Evolutionary conservation across 2,797 vertebrate species (phyloP).

Genomic region (Phrynocephalus guinanensis): DNA sequence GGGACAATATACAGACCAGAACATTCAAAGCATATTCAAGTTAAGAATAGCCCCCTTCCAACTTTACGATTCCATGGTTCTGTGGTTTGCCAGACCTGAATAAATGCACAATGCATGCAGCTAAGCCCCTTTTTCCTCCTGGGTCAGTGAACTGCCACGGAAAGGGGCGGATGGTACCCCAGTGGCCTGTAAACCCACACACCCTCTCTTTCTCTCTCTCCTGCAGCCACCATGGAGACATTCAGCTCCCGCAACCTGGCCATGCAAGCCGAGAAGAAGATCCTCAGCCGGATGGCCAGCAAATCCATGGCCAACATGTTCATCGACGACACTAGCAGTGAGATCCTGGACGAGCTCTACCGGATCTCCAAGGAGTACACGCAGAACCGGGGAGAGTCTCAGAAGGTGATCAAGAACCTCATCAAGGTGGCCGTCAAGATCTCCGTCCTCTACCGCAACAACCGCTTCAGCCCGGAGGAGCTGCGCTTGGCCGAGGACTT

Average conservation of each 20-base stretch:
- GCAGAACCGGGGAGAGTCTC: conserved; percentile 83
- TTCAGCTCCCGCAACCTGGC: conserved; percentile 91
- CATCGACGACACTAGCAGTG: conserved; percentile 90
- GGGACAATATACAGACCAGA: too few relatives aligned
- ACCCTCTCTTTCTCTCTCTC: too few relatives aligned
- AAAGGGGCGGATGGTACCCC: background rate
- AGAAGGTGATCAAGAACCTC: conserved; percentile 91
- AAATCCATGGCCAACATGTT: conserved; percentile 89
- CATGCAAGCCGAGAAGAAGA: conserved; percentile 89
- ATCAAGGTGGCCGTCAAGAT: conserved; percentile 92
- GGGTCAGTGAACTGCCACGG: background rate
- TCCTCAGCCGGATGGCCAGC: conserved; percentile 88
- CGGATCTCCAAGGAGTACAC: conserved; percentile 87
- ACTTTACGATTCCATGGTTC: too few relatives aligned
- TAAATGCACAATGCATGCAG: too few relatives aligned
- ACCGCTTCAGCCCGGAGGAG: conserved; percentile 84
- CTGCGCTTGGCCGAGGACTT: conserved; percentile 84
- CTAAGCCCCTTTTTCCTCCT: too few relatives aligned
- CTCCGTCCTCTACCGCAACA: conserved; percentile 86
- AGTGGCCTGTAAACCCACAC: too few relatives aligned
- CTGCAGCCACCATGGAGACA: conserved; percentile 81
- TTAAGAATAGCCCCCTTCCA: too few relatives aligned
- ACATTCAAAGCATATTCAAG: too few relatives aligned
- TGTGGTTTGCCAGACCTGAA: too few relatives aligned
- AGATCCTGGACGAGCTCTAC: conserved; percentile 93